phyloP scores from a whole-genome alignment of 2,888 invertebrate genomes.

The Tanytarsus gracilentus region DNA sequence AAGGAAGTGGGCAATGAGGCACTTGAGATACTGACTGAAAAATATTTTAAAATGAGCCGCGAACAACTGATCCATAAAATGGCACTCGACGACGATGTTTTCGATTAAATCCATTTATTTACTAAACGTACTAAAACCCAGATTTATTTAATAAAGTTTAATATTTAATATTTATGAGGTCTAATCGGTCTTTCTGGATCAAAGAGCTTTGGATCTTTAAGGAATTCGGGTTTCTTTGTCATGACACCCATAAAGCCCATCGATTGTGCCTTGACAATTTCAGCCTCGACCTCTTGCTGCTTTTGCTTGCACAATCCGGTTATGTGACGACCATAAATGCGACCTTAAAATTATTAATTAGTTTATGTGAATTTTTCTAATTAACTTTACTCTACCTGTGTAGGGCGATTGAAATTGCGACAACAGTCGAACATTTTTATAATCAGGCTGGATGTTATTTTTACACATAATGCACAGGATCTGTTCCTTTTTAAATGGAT shows the following conservation, averaged over 20 bases:
- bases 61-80: too few species aligned
- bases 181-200: conserved; percentile 76
- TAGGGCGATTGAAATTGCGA: conserved; percentile 95
- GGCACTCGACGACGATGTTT: too few species aligned
- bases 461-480: conserved; percentile 74
- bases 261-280: conserved; percentile 65
- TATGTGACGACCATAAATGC: conserved; percentile 83
- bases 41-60: too few species aligned
- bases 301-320: conserved; percentile 84
- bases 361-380: too few species aligned
- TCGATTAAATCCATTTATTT: too few species aligned
- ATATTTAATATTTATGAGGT: conserved; percentile 62
- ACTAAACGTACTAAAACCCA: too few species aligned
- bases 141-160: too few species aligned
- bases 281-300: conserved; percentile 62
- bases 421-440: conserved; percentile 82
- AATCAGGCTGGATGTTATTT: conserved; percentile 70
- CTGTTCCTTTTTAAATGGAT: conserved; percentile 71
- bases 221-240: conserved; percentile 68
- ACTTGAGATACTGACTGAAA: too few species aligned
- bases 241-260: conserved; percentile 77
- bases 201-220: conserved; percentile 83
- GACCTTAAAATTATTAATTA: too few species aligned
- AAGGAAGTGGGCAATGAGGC: too few species aligned
- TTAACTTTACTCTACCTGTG: conserved; percentile 74